A percentile compares a stretch with the other conserved stretches of the same genome.
Evolutionary conservation across 92 coral and sea anemone species (phyloP).

Genomic region (Muricea muricata): DNA sequence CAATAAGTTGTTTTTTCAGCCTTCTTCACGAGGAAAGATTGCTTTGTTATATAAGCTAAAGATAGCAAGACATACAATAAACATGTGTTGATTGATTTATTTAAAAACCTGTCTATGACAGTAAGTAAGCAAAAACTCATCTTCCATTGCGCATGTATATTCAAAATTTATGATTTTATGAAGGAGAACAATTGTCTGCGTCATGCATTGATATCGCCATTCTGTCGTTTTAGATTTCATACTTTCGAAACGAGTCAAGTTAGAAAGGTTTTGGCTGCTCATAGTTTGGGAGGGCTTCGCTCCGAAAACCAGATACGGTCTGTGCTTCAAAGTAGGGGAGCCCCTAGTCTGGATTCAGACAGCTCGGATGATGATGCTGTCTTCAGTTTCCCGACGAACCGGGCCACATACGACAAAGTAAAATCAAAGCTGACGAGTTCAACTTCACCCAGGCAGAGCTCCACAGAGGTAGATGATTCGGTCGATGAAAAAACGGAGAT

Average conservation of each 20-base stretch:
- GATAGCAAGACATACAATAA: too few species aligned
- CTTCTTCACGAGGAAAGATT: too few species aligned
- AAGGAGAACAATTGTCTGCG: too few species aligned
- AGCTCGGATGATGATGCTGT: slow-evolving; percentile 21
- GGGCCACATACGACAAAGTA: background rate
- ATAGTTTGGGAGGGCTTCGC: slow-evolving; percentile 7
- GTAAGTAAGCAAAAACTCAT: too few species aligned
- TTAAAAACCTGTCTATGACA: too few species aligned
- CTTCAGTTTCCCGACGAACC: background rate
- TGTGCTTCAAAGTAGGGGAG: background rate
- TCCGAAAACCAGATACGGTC: background rate
- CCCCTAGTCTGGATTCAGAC: background rate
- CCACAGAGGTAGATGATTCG: background rate
- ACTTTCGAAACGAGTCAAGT: background rate
- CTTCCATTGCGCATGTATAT: too few species aligned
- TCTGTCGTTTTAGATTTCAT: background rate
- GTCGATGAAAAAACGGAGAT: slow-evolving; percentile 65
- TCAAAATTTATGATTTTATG: too few species aligned
- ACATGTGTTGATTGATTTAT: too few species aligned
- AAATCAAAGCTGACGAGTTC: background rate
- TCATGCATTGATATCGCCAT: too few species aligned
- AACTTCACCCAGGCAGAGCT: background rate
- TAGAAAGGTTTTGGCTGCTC: slow-evolving; percentile 9
- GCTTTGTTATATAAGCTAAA: too few species aligned
- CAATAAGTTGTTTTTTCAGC: too few species aligned